A percentile compares a stretch with the other conserved stretches of the same genome.
Conservation (phyloP, 2,888 invertebrate species). For the Dilophus febrilis region DNA sequence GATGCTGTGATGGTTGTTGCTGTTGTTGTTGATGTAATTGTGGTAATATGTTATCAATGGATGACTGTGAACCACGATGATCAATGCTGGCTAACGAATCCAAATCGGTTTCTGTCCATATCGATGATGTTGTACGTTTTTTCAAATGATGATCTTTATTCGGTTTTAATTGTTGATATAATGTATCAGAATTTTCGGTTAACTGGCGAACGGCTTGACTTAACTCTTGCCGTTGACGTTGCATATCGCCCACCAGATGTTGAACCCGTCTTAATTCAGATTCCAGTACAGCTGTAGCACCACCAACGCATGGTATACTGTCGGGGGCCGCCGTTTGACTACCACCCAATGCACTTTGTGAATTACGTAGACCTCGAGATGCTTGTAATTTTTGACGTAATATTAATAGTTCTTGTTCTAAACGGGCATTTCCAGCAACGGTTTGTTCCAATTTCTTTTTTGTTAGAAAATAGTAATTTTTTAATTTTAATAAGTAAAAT, state of each 20-base stretch:
- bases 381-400: slow-evolving; percentile 68
- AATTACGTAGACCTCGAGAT: slow-evolving; percentile 37
- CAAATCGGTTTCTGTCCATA: slow-evolving; percentile 79
- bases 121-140: slow-evolving; percentile 43
- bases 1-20: slow-evolving; percentile 20
- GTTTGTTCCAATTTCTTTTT: slow-evolving; percentile 74
- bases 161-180: slow-evolving; percentile 43
- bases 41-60: slow-evolving; percentile 14
- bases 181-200: slow-evolving; percentile 60
- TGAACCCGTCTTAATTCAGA: slow-evolving; percentile 72
- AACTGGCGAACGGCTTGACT: slow-evolving; percentile 72
- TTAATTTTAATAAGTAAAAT: too few species aligned
- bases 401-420: slow-evolving; percentile 74
- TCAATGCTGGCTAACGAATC: slow-evolving; percentile 66
- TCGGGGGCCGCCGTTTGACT: slow-evolving; percentile 20
- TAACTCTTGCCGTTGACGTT: slow-evolving; percentile 68
- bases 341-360: slow-evolving; percentile 14
- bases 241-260: slow-evolving; percentile 66
- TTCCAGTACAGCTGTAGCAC: slow-evolving; percentile 50
- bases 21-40: slow-evolving; percentile 12
- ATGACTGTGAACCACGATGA: slow-evolving; percentile 32
- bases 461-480: too few species aligned
- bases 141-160: slow-evolving; percentile 21
- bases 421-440: slow-evolving; percentile 72
- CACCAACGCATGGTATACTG: slow-evolving; percentile 32